Base-by-base conservation (phyloP, 1,140 invertebrate species). In the Pseudomyrmex flavicornis region DNA sequence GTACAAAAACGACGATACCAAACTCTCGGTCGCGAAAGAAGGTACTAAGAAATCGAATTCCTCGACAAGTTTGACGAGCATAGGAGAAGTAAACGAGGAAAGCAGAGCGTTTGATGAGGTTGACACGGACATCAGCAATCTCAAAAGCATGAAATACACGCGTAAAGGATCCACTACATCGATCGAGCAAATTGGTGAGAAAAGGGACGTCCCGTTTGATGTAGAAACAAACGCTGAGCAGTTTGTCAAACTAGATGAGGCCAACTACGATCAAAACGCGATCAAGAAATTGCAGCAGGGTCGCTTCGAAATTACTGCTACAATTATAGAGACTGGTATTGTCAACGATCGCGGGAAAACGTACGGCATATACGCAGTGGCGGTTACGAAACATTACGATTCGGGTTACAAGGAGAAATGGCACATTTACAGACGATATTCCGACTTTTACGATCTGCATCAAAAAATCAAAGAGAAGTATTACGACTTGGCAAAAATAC, bases 361-460 rank as follows among this genome's bases (percentile, higher is more conserved):
- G 0, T 99, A 98, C 93, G 98, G 98, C 0, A 97, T 99, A 75
- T 99, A 99, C 93, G 97, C 98, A 1, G 96, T 99, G 20, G 96
- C 97, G 35, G 98, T 99, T 0, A 96, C 95, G 0, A 96, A 96
- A 88, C 94, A 94, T 72, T 96, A 94, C 89, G 95, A 94, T 88
- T 96, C 95, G 84, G 96, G 95, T 3, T 96, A 96, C 87, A 95
- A 97, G 92, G 96, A 96, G 92, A 95, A 95, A 63, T 97, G 97
- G 97, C 97, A 97, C 88, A 96, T 97, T 79, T 97, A 97, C 89
- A 94, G 97, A 82, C 91, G 97, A 86, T 99, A 99, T 91, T 98
- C 97, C 50, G 98, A 99, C 94, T 99, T 99, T 93, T 96, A 99
- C 91, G 97, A 98, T 91, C 94, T 99, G 8, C 96, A 98, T 91